These are phyloP conservation scores for Corbicula japonica DNA, from an alignment of 2,888 invertebrate genomes.

Conservation along the genomic window DNA sequence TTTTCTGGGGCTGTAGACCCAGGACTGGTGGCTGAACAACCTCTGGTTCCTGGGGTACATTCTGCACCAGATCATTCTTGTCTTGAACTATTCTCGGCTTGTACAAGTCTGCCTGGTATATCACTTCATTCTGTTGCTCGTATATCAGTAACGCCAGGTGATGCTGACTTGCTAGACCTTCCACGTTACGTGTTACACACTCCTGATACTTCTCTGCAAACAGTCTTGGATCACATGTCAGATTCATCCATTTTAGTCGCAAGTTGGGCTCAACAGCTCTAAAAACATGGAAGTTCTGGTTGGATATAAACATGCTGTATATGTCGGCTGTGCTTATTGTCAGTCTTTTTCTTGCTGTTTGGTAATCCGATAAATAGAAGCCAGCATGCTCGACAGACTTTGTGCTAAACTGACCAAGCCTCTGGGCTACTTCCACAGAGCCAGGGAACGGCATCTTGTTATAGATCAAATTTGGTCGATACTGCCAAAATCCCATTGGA, in stretches of 20 bases:
- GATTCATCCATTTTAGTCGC: conserved; percentile 87
- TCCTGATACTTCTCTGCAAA: conserved; percentile 71
- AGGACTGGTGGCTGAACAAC: conserved; percentile 34
- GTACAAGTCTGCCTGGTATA: conserved; percentile 33
- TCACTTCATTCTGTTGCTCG: conserved; percentile 71
- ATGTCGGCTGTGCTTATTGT: conserved; percentile 85
- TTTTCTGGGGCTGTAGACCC: too few species aligned
- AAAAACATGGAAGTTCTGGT: conserved; percentile 91
- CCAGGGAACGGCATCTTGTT: conserved; percentile 82
- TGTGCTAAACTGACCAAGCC: conserved; percentile 92
- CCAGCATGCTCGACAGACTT: conserved; percentile 91
- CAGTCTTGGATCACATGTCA: conserved; percentile 79
- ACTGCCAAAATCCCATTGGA: conserved; percentile 96
- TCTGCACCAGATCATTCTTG: conserved; percentile 5
- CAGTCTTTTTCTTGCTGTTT: conserved; percentile 90
- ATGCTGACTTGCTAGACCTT: conserved; percentile 82
- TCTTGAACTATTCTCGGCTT: conserved; percentile 5
- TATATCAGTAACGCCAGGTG: conserved; percentile 84
- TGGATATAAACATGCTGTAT: conserved; percentile 91
- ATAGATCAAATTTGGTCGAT: conserved; percentile 90
- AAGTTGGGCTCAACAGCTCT: conserved; percentile 94
- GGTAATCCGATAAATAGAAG: conserved; percentile 93
- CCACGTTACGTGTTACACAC: conserved; percentile 77
- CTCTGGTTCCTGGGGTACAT: conserved; percentile 2
- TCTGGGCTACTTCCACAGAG: conserved; percentile 83